A percentile compares a stretch with the other conserved stretches of the same genome.
Evolutionary conservation across 2,113 vertebrate genomes (phyloP).

Genomic region (Gallinago media): DNA sequence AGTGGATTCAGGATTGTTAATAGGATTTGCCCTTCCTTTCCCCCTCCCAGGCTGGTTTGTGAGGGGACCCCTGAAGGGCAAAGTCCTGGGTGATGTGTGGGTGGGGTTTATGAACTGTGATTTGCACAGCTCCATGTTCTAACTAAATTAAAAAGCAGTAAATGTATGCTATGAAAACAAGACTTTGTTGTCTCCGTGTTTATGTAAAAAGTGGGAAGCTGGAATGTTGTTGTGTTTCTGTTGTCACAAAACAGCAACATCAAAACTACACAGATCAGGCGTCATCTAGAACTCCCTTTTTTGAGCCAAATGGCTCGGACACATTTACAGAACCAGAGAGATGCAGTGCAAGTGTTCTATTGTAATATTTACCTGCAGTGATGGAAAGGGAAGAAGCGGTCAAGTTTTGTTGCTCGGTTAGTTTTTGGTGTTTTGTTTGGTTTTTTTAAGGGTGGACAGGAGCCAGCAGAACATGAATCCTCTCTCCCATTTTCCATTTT

Average conservation of each 20-base stretch:
- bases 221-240: background rate
- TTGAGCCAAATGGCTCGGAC: background rate
- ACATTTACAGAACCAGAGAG: background rate
- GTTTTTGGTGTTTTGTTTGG: background rate
- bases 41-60: background rate
- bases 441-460: background rate
- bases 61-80: background rate
- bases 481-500: background rate
- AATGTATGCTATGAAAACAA: background rate
- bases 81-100: slow-evolving; percentile 1
- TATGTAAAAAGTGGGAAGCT: background rate
- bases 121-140: slow-evolving; percentile 32
- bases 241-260: background rate
- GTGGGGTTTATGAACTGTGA: slow-evolving; percentile 43
- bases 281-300: background rate
- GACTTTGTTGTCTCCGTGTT: background rate
- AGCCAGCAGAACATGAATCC: background rate
- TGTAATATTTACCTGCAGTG: background rate
- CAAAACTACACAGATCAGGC: background rate
- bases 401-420: background rate
- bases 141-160: slow-evolving; percentile 69
- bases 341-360: background rate
- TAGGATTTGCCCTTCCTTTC: slow-evolving; percentile 7
- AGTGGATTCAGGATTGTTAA: slow-evolving; percentile 9
- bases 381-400: background rate